Evolutionary conservation across 2,888 invertebrate genomes (phyloP).

Genomic region (Erebia epiphron): DNA sequence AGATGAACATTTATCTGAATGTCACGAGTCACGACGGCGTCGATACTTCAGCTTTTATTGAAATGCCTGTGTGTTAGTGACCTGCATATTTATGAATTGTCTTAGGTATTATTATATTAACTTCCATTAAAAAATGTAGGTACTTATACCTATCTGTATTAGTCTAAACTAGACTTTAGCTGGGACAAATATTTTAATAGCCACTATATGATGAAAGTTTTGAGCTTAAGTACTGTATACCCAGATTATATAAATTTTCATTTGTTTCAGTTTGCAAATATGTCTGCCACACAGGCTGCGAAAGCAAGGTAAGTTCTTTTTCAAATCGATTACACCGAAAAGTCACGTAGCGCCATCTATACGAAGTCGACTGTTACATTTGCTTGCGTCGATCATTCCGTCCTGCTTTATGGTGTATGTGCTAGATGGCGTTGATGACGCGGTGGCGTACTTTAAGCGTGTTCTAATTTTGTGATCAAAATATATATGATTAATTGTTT

Average conservation of each 20-base stretch:
- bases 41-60: constrained; percentile 10
- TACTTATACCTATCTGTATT: too few species aligned
- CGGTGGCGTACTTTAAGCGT: not conserved
- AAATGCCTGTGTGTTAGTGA: not conserved
- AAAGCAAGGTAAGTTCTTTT: constrained; percentile 86
- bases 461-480: too few species aligned
- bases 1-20: constrained; percentile 45
- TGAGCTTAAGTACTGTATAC: not conserved
- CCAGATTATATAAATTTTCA: constrained; percentile 32
- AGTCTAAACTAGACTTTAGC: not conserved
- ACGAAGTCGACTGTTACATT: not conserved
- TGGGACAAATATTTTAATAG: not conserved
- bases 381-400: constrained; percentile 13
- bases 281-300: constrained; percentile 90
- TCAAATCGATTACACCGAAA: constrained; percentile 1
- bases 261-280: constrained; percentile 91
- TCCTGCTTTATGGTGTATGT: constrained; percentile 11
- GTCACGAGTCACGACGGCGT: constrained; percentile 46
- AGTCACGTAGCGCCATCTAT: constrained; percentile 33
- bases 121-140: too few species aligned
- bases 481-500: not conserved
- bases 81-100: too few species aligned
- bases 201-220: not conserved
- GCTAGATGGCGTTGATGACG: constrained; percentile 59
- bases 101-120: not conserved